Evolutionary conservation across 2,888 invertebrate species (phyloP).

Genomic region (Hyppa rectilinea): DNA sequence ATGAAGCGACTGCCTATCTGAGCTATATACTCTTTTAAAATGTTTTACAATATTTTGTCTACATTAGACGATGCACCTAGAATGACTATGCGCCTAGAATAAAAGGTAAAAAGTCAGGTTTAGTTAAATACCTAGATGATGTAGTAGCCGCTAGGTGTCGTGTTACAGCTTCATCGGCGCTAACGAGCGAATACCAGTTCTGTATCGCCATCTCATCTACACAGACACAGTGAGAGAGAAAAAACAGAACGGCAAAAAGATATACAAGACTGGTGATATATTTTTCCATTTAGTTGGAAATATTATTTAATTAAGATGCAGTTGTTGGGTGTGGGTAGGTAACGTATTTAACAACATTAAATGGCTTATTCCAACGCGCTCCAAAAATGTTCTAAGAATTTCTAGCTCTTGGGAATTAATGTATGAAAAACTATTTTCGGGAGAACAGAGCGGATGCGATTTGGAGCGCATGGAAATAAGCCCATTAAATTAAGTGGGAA

Average conservation of each 20-base stretch:
- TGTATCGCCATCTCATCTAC: constrained; percentile 41
- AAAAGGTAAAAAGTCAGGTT: no score
- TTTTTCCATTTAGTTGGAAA: constrained; percentile 18
- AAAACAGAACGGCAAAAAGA: constrained; percentile 12
- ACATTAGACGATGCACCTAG: no score
- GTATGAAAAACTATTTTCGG: no score
- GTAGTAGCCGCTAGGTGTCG: constrained; percentile 46
- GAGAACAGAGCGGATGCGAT: no score
- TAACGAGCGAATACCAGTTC: constrained; percentile 65
- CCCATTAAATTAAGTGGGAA: neutral
- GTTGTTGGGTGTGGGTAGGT: neutral
- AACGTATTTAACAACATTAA: neutral
- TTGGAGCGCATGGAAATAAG: no score
- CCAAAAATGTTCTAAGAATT: no score
- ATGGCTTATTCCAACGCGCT: no score
- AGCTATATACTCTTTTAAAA: no score
- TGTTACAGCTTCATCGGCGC: constrained; percentile 60
- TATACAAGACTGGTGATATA: neutral
- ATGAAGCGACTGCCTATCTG: no score
- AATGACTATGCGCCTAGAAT: no score
- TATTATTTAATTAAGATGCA: neutral
- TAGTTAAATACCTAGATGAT: constrained; percentile 51
- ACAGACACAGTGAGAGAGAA: neutral
- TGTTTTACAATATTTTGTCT: no score
- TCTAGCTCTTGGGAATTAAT: no score